Conservation (phyloP, 2,797 vertebrate species). For the Onychomys leucogaster region DNA sequence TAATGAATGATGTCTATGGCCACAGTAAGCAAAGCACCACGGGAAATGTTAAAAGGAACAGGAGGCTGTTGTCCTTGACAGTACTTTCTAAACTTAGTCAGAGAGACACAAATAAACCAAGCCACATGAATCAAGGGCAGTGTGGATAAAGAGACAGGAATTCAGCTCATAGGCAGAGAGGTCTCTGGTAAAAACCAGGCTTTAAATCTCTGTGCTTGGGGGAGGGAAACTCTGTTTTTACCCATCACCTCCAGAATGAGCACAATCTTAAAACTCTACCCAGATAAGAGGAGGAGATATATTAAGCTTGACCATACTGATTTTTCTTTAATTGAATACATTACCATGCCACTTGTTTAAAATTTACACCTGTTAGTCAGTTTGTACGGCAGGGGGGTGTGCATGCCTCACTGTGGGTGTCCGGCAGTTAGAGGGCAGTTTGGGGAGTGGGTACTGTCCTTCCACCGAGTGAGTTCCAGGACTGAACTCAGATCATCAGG, state of each 20-base stretch:
- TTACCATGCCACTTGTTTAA: background rate
- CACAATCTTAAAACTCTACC: constrained; percentile 20
- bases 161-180: background rate
- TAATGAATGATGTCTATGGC: background rate
- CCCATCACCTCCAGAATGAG: background rate
- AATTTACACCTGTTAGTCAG: background rate
- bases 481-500: background rate
- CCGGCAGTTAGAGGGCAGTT: background rate
- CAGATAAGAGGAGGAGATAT: background rate
- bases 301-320: background rate
- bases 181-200: background rate
- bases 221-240: background rate
- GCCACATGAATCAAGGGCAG: background rate
- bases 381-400: background rate
- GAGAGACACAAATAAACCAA: constrained; percentile 50
- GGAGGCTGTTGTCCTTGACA: constrained; percentile 39
- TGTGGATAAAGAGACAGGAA: background rate
- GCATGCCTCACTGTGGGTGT: background rate
- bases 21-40: background rate
- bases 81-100: constrained; percentile 18
- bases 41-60: constrained; percentile 40
- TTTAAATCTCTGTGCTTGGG: background rate
- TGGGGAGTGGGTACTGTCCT: no score
- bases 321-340: background rate
- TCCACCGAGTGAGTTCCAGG: background rate